Percentiles rank a stretch among this genome's conserved stretches.
These are phyloP conservation scores for Hymenochirus boettgeri DNA, from an alignment of 2,113 vertebrate species.

Conservation along the genomic window DNA sequence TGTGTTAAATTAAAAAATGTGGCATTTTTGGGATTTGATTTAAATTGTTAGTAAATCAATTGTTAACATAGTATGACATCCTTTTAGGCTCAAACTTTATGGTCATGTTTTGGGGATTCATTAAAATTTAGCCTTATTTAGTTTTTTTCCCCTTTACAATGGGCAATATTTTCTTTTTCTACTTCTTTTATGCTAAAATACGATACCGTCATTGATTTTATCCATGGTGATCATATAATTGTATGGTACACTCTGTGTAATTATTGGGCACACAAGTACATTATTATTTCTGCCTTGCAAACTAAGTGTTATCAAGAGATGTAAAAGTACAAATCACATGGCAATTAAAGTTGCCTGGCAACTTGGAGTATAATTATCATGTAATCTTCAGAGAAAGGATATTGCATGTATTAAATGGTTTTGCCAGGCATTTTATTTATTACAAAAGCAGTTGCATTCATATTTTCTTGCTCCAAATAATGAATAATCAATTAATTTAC, in stretches of 20 bases:
- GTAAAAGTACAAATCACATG: conserved; percentile 40
- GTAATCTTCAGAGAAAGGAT: conserved; percentile 32
- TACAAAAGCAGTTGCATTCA: neutral
- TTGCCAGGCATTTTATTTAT: conserved; percentile 17
- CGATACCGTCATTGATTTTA: conserved; percentile 34
- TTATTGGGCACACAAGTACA: conserved; percentile 38
- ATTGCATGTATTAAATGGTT: conserved; percentile 30
- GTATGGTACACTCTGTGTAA: conserved; percentile 29
- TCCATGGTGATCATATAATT: conserved; percentile 40
- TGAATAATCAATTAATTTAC: neutral
- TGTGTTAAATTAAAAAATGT: too few species aligned
- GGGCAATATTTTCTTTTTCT: neutral
- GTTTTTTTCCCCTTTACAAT: neutral
- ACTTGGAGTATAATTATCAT: conserved; percentile 42
- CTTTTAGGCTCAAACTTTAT: too few species aligned
- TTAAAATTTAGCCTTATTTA: too few species aligned
- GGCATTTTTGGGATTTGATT: too few species aligned
- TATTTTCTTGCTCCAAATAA: neutral
- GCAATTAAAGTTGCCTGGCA: conserved; percentile 42
- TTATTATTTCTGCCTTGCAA: conserved; percentile 39
- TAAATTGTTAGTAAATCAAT: too few species aligned
- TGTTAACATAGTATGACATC: too few species aligned
- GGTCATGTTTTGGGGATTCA: too few species aligned
- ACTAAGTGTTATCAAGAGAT: conserved; percentile 38
- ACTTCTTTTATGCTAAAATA: conserved; percentile 11